Percentiles rank a stretch among this genome's conserved stretches.
phyloP scores from a whole-genome alignment of 2,113 vertebrate species.

The Panthera tigris region DNA sequence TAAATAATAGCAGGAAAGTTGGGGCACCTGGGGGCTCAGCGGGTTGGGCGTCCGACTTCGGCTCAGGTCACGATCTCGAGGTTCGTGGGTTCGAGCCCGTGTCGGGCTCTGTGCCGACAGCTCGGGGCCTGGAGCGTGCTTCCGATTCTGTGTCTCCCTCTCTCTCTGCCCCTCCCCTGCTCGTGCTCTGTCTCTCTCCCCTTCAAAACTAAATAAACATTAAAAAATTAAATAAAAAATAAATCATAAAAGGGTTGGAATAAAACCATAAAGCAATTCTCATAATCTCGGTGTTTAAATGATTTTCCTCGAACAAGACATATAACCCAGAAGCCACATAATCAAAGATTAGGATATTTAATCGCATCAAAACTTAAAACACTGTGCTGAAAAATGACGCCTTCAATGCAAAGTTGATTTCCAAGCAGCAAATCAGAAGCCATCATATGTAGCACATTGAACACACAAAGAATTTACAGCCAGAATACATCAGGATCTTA shows the following conservation, averaged over 20 bases:
- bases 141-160: too few relatives aligned
- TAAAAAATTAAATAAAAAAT: too few relatives aligned
- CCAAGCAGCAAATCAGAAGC: slow-evolving; percentile 45
- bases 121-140: too few relatives aligned
- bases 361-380: slow-evolving; percentile 61
- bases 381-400: slow-evolving; percentile 40
- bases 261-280: slow-evolving; percentile 4
- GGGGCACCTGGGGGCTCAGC: too few relatives aligned
- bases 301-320: slow-evolving; percentile 35
- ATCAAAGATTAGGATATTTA: slow-evolving; percentile 39
- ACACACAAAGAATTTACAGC: slow-evolving; percentile 14
- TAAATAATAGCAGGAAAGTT: background rate
- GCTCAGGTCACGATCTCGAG: too few relatives aligned
- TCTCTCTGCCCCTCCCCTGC: too few relatives aligned
- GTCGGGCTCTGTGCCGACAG: too few relatives aligned
- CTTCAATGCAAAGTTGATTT: slow-evolving; percentile 30
- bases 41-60: too few relatives aligned
- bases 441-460: slow-evolving; percentile 20
- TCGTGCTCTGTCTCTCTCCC: too few relatives aligned
- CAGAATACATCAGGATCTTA: background rate
- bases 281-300: slow-evolving; percentile 20
- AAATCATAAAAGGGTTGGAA: background rate
- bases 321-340: slow-evolving; percentile 12
- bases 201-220: too few relatives aligned
- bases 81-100: too few relatives aligned